These are phyloP conservation scores for Eucriotettix oculatus DNA, from an alignment of 2,888 invertebrate species.

Conservation along the genomic window DNA sequence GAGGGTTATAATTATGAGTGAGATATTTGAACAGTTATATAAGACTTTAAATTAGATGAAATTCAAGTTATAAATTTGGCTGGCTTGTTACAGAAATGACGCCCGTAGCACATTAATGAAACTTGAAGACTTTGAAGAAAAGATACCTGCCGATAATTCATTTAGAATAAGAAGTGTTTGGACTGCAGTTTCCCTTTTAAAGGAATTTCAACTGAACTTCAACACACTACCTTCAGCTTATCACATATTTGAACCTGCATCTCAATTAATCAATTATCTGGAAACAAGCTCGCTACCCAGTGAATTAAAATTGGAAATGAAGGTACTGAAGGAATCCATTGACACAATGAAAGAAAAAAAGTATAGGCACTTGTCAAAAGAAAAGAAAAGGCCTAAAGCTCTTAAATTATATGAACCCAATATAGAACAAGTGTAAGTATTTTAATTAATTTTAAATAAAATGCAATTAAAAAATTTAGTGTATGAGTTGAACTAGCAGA, in stretches of 20 bases:
- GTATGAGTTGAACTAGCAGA: too few relatives aligned
- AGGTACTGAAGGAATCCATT: slow-evolving; percentile 3
- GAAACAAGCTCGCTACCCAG: slow-evolving; percentile 43
- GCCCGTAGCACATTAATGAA: neutral
- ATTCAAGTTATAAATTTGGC: neutral
- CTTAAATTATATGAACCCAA: slow-evolving; percentile 73
- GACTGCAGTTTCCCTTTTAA: slow-evolving; percentile 36
- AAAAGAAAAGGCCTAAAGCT: slow-evolving; percentile 60
- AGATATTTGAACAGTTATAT: slow-evolving; percentile 26
- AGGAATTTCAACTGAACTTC: slow-evolving; percentile 38
- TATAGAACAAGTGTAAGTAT: slow-evolving; percentile 64
- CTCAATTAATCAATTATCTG: slow-evolving; percentile 28
- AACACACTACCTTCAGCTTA: slow-evolving; percentile 21
- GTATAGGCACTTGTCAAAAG: slow-evolving; percentile 36
- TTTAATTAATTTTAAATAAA: too few relatives aligned
- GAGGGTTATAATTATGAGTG: neutral
- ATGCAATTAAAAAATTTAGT: too few relatives aligned
- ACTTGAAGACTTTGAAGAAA: neutral
- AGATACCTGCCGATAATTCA: slow-evolving; percentile 29
- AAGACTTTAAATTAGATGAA: slow-evolving; percentile 30
- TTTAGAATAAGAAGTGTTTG: slow-evolving; percentile 47
- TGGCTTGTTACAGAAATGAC: neutral
- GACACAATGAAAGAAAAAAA: slow-evolving; percentile 32
- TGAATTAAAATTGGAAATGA: slow-evolving; percentile 30
- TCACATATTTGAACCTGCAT: slow-evolving; percentile 35